A percentile compares a stretch with the other conserved stretches of the same genome.
phyloP scores from a whole-genome alignment of 2,797 vertebrate species.

The Dromococcyx pavoninus region DNA sequence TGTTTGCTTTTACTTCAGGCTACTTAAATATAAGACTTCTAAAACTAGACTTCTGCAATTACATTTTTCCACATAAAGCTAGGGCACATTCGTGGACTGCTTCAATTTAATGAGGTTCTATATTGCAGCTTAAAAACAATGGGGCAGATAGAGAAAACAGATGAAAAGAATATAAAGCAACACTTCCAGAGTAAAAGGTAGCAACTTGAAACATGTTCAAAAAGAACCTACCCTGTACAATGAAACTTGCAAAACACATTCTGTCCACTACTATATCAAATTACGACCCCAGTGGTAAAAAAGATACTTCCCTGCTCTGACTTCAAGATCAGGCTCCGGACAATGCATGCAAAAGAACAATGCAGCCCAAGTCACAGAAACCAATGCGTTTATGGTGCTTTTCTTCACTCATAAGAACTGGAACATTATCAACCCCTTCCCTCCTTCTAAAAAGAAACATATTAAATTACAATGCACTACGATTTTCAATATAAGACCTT shows the following conservation, averaged over 20 bases:
- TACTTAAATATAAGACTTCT: slow-evolving; percentile 18
- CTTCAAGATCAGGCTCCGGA: neutral
- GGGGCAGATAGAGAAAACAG: slow-evolving; percentile 48
- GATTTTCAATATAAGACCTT: neutral
- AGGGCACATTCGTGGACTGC: neutral
- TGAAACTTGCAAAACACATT: slow-evolving; percentile 38
- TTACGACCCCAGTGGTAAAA: slow-evolving; percentile 18
- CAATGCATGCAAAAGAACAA: rapidly evolving
- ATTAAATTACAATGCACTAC: neutral
- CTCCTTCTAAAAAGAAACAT: neutral
- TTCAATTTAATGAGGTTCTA: slow-evolving; percentile 54
- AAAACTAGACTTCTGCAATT: slow-evolving; percentile 32
- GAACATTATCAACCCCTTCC: neutral
- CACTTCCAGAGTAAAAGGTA: slow-evolving; percentile 11
- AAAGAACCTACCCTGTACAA: slow-evolving; percentile 18
- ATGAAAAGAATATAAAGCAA: slow-evolving; percentile 33
- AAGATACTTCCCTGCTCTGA: neutral
- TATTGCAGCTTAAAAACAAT: slow-evolving; percentile 45
- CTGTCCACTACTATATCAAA: neutral
- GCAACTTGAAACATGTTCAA: neutral
- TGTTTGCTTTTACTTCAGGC: slow-evolving; percentile 28
- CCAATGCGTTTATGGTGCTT: neutral
- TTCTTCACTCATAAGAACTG: neutral
- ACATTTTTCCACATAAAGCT: slow-evolving; percentile 54
- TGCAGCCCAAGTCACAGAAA: neutral